phyloP scores from a whole-genome alignment of 2,113 vertebrate species.

The Myocastor coypus region DNA sequence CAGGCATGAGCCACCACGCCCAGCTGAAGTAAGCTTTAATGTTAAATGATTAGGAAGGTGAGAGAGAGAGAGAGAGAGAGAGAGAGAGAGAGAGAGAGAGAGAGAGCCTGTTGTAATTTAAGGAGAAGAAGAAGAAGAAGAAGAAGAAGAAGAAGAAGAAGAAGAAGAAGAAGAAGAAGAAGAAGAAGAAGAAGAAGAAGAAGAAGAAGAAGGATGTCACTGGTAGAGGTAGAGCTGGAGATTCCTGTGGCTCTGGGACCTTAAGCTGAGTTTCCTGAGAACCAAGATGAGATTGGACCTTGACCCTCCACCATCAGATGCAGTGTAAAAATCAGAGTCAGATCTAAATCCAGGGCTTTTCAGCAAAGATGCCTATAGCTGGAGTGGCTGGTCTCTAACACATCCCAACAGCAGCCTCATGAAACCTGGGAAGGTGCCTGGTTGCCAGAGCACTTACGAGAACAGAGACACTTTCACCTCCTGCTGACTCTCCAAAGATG shows the following conservation, averaged over 20 bases:
- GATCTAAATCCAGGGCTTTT: background rate
- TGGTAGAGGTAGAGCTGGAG: rapidly evolving
- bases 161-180: too few species aligned
- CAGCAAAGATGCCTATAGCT: background rate
- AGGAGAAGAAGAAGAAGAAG: too few species aligned
- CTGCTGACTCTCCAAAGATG: background rate
- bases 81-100: background rate
- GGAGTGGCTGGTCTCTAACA: background rate
- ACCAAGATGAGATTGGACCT: background rate
- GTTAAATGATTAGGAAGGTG: background rate
- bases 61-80: background rate
- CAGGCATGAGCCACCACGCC: too few species aligned
- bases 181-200: too few species aligned
- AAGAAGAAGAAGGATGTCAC: too few species aligned
- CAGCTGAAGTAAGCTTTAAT: background rate
- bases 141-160: too few species aligned
- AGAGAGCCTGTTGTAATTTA: too few species aligned
- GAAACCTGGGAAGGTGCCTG: background rate
- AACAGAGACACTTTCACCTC: background rate
- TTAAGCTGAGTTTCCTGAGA: background rate
- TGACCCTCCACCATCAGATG: background rate
- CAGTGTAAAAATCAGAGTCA: background rate
- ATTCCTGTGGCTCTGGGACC: rapidly evolving
- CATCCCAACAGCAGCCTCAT: background rate
- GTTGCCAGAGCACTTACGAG: background rate